Evolutionary conservation across 1,140 invertebrate genomes (phyloP).

Genomic region (Phymastichus coffea): DNA sequence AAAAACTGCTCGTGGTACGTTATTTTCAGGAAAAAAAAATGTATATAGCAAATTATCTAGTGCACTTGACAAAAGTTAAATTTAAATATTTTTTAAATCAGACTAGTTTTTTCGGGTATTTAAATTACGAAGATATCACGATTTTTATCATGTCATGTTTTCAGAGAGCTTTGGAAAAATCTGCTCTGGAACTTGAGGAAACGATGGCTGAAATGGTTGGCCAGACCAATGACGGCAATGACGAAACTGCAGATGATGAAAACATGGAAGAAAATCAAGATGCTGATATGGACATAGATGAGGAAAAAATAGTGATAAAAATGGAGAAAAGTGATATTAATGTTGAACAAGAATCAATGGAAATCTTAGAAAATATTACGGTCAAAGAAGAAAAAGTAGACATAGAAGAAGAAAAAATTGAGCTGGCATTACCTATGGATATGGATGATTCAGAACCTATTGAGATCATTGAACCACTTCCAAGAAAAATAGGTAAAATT

Average conservation of each 20-base stretch:
- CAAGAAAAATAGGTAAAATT: constrained; percentile 18
- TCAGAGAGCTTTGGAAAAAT: constrained; percentile 35
- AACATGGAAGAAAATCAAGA: constrained; percentile 37
- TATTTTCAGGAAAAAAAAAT: neutral
- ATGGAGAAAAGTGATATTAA: neutral
- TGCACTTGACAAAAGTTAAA: neutral
- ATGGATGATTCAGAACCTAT: constrained; percentile 20
- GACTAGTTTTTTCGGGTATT: neutral
- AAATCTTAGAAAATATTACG: neutral
- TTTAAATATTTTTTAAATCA: too few relatives aligned
- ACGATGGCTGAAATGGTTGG: constrained; percentile 34
- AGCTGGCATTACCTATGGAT: neutral
- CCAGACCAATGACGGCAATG: constrained; percentile 44
- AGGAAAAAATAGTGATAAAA: constrained; percentile 39
- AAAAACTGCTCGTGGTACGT: constrained; percentile 26
- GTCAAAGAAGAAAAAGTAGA: neutral
- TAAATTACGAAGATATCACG: too few relatives aligned
- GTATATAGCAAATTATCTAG: neutral
- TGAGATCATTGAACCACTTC: constrained; percentile 25
- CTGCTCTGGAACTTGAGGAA: constrained; percentile 34
- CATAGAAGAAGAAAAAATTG: neutral
- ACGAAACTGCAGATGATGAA: constrained; percentile 15
- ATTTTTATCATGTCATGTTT: too few relatives aligned
- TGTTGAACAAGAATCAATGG: neutral
- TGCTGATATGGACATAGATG: constrained; percentile 35